phyloP scores from a whole-genome alignment of 2,888 invertebrate genomes.

The Drosophila parthenogenetica region DNA sequence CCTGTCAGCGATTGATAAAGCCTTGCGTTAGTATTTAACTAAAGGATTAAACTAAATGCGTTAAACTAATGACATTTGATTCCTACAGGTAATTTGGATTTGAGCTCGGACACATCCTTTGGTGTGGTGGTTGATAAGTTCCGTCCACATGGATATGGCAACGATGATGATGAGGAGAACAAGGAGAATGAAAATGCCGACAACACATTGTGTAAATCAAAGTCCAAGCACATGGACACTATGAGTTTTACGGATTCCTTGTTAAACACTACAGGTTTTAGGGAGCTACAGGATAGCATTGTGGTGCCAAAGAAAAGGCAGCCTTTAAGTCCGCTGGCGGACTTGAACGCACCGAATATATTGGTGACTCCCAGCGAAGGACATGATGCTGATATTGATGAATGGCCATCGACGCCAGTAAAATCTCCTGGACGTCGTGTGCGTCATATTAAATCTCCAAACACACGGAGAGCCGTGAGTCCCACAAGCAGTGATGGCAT shows the following conservation, averaged over 20 bases:
- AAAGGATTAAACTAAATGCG: background rate
- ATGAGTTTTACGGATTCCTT: constrained; percentile 83
- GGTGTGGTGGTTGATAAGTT: constrained; percentile 73
- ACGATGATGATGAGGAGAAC: constrained; percentile 40
- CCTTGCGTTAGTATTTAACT: constrained; percentile 70
- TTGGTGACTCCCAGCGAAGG: constrained; percentile 50
- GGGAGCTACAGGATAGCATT: constrained; percentile 60
- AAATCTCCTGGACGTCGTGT: constrained; percentile 67
- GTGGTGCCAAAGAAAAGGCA: constrained; percentile 55
- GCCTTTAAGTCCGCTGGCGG: constrained; percentile 79
- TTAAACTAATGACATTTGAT: background rate
- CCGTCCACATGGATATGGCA: constrained; percentile 44
- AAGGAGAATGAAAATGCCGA: constrained; percentile 75
- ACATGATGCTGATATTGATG: constrained; percentile 81
- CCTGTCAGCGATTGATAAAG: constrained; percentile 82
- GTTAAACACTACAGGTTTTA: constrained; percentile 78
- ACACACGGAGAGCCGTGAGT: constrained; percentile 46
- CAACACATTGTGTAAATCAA: constrained; percentile 57
- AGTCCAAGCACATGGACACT: constrained; percentile 70
- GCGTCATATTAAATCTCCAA: constrained; percentile 75
- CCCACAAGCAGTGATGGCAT: constrained; percentile 63
- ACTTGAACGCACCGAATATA: constrained; percentile 49
- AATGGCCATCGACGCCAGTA: constrained; percentile 79
- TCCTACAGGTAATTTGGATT: constrained; percentile 72
- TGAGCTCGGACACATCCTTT: constrained; percentile 77